These are phyloP conservation scores for Eupsilia transversa DNA, from an alignment of 2,888 invertebrate species.

Conservation along the genomic window DNA sequence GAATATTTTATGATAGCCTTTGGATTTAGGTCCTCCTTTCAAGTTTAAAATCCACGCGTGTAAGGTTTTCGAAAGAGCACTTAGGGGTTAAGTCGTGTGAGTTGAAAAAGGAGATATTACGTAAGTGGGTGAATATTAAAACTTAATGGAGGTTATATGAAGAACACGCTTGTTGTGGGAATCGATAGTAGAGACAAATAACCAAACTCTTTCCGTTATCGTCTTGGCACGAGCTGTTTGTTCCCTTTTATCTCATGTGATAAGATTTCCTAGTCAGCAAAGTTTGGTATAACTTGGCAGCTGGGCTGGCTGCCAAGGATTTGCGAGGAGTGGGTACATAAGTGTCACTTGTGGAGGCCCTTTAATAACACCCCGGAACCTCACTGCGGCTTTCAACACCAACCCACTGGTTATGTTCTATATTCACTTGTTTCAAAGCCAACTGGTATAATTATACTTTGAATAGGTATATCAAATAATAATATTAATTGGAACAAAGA, in stretches of 20 bases:
- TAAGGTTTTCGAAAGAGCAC: slow-evolving; percentile 31
- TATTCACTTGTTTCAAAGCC: not conserved
- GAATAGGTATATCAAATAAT: not conserved
- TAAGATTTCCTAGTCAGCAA: slow-evolving; percentile 3
- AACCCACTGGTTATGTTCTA: not conserved
- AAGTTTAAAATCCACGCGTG: slow-evolving; percentile 36
- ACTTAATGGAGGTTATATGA: not conserved
- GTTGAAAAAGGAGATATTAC: not conserved
- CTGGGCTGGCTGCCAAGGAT: slow-evolving; percentile 12
- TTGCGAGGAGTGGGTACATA: not conserved
- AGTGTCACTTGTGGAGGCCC: slow-evolving; percentile 1
- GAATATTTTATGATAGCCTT: slow-evolving; percentile 50
- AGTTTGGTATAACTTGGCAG: not conserved
- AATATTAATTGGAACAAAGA: not conserved
- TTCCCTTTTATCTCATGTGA: not conserved
- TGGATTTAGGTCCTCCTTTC: slow-evolving; percentile 9
- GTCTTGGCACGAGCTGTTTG: not conserved
- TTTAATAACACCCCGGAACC: slow-evolving; percentile 4
- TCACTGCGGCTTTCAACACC: not conserved
- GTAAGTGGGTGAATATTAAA: not conserved
- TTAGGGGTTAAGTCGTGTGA: slow-evolving; percentile 19
- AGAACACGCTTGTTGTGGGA: not conserved
- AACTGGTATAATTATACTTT: not conserved
- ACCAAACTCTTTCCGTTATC: not conserved
- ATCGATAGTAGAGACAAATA: not conserved